Evolutionary conservation across 2,888 invertebrate species (phyloP), one percentile per base, ranked within the genome.

Genomic region (Dryomyza anilis): DNA sequence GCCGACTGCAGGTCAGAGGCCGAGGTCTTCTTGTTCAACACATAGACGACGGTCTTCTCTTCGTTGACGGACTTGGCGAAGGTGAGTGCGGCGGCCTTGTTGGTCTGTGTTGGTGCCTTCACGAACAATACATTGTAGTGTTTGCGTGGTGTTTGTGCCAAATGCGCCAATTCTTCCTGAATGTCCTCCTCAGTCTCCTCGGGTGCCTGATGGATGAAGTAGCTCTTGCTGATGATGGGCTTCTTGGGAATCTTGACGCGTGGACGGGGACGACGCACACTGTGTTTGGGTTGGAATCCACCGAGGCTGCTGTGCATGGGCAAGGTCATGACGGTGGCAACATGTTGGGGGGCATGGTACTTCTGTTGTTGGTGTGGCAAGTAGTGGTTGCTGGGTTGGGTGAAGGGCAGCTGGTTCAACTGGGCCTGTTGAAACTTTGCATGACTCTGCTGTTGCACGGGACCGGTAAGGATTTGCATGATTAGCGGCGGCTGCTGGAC

Each of bases 41-140:
- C 82, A 71, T 83, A 83, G 29, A 83, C 82, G 33, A 83, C 81
- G 1, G 83, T 83, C 73, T 83, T 83, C 70, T 83, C 82, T 69
- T 83, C 79, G 57, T 79, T 81, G 63, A 81, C 68, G 0, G 77
- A 71, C 67, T 78, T 76, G 70, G 77, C 80, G 50, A 82, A 72
- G 62, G 79, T 78, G 23, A 82, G 69, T 7, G 81, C 80, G 10
- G 80, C 74, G 0, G 76, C 77, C 23, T 76, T 77, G 64, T 76
- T 77, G 7, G 80, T 78, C 66, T 81, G 81, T 0, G 76, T 71
- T 27, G 83, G 83, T 0, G 83, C 77, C 75, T 80, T 83, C 2
- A 83, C 82, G 64, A 83, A 83, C 19, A 83, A 73, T 29, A 83
- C 81, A 36, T 82, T 82, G 73, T 81, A 83, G 63, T 82, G 82